Percentiles rank a stretch among this genome's conserved stretches.
Evolutionary conservation across 2,113 vertebrate species (phyloP).

Genomic region (Ictalurus punctatus): DNA sequence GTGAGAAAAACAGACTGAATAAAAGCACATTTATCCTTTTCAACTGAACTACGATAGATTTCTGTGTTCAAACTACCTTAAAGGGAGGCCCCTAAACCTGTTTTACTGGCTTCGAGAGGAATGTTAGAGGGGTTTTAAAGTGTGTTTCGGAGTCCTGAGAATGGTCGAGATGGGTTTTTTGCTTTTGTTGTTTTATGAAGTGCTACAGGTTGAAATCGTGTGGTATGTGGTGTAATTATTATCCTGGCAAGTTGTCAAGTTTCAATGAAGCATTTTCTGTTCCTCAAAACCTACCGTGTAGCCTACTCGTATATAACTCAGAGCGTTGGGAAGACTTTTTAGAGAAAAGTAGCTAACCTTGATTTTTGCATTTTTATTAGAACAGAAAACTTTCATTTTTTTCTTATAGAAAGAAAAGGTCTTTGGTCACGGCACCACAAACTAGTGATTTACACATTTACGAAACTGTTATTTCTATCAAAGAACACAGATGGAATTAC

Average conservation of each 20-base stretch:
- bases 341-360: neutral
- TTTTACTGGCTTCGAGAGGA: neutral
- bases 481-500: neutral
- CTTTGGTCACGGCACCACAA: neutral
- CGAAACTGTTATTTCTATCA: neutral
- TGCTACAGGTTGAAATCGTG: neutral
- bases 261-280: neutral
- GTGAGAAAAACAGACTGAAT: neutral
- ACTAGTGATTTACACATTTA: neutral
- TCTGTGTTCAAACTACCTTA: neutral
- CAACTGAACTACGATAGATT: neutral
- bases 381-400: neutral
- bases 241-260: neutral
- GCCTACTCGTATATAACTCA: neutral
- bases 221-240: neutral
- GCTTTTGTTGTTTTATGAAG: conserved; percentile 2
- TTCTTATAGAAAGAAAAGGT: neutral
- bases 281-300: neutral
- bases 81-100: neutral
- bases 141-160: neutral
- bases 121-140: conserved; percentile 21
- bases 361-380: neutral
- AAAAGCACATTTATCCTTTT: too few relatives aligned
- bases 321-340: neutral
- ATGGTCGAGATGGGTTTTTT: neutral